Evolutionary conservation across 2,888 invertebrate genomes (phyloP), one percentile per base, ranked within the genome.

Genomic region (Heliconius erato): DNA sequence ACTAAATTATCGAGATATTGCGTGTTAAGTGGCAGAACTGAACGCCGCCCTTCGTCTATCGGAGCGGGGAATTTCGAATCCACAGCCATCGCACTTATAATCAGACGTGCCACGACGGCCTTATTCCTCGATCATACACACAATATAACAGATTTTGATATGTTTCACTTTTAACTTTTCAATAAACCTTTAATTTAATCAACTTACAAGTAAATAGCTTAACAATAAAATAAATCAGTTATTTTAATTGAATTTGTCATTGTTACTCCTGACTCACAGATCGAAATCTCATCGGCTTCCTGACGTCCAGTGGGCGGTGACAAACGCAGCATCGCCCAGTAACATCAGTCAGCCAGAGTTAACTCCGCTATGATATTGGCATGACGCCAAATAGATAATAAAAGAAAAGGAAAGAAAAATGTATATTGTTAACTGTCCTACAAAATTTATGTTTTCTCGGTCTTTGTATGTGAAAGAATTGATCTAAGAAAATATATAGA

Each of bases 231-330:
- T 19, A 78, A 49, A 65, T 78, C 65, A 28, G 26, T 71, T 63
- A 81, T 67, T 77, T 81, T 77, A 81, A 81, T 81, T 81, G 77
- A 77, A 81, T 81, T 81, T 81, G 77, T 81, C 69, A 81, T 81
- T 81, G 81, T 81, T 71, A 80, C 71, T 72, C 77, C 77, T 74
- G 79, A 84, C 65, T 83, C 80, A 83, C 68, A 81, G 83, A 81
- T 83, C 69, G 78, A 81, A 79, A 83, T 83, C 83, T 81, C 80
- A n/a, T 49, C 79, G 68, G 82, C 76, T 76, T 80, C 80, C 77
- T 79, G 74, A 80, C 84, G 80, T 76, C 63, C 74, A 63, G 84
- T 84, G 83, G 85, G 85, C 84, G 85, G 84, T 80, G 80, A 85
- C 83, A 83, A 85, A 82, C 79, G 74, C 82, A 82, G 80, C 78